Evolutionary conservation across 2,888 invertebrate species (phyloP).

Genomic region (Epistrophella euchroma): DNA sequence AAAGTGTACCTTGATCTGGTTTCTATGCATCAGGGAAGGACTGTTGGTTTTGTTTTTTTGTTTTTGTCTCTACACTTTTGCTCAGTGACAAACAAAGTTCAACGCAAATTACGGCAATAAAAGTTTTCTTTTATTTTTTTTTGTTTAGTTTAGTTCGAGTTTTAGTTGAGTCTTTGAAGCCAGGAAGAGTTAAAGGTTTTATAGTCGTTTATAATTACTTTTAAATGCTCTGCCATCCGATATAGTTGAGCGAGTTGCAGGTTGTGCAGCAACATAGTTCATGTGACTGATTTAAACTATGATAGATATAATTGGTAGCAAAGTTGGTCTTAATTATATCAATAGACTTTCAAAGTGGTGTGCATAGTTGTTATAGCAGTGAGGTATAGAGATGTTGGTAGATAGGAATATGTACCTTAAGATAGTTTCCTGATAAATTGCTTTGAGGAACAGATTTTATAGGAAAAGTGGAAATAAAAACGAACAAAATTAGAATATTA

Average conservation of each 20-base stretch:
- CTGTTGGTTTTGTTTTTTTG: slow-evolving; percentile 26
- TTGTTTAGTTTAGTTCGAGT: slow-evolving; percentile 3
- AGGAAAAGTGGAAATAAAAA: neutral
- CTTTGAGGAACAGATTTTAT: neutral
- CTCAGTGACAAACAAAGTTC: slow-evolving; percentile 62
- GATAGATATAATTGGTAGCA: slow-evolving; percentile 58
- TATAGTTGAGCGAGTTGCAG: slow-evolving; percentile 37
- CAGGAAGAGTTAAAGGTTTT: slow-evolving; percentile 52
- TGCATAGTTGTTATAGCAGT: neutral
- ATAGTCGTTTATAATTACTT: slow-evolving; percentile 48
- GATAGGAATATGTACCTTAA: neutral
- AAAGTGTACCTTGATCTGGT: slow-evolving; percentile 68
- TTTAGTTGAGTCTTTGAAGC: slow-evolving; percentile 30
- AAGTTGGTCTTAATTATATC: slow-evolving; percentile 61
- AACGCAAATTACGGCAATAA: slow-evolving; percentile 61
- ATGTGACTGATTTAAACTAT: slow-evolving; percentile 58
- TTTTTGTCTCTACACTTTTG: slow-evolving; percentile 6
- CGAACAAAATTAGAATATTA: neutral
- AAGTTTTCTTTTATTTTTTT: slow-evolving; percentile 35
- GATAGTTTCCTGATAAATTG: slow-evolving; percentile 36
- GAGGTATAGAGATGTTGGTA: neutral
- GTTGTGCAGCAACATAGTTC: slow-evolving; percentile 21
- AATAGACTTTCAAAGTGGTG: slow-evolving; percentile 61
- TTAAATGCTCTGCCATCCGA: slow-evolving; percentile 44
- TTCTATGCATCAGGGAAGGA: slow-evolving; percentile 42